phyloP scores from a whole-genome alignment of 1,140 invertebrate genomes.

The Polypedilum vanderplanki region DNA sequence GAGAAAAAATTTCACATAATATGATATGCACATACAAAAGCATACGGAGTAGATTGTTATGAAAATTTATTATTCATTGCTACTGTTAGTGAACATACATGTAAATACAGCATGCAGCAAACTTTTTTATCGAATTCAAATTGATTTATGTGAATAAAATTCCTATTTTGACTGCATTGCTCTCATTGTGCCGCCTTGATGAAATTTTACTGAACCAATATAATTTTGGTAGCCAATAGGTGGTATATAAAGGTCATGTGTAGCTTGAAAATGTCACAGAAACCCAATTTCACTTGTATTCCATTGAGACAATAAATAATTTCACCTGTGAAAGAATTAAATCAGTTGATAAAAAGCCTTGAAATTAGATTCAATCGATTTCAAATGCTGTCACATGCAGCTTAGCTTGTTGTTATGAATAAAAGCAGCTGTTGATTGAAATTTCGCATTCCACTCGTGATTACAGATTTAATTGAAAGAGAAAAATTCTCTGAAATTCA shows the following conservation, averaged over 20 bases:
- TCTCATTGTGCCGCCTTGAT: neutral
- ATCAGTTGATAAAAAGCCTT: neutral
- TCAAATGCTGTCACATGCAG: neutral
- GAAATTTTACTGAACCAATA: neutral
- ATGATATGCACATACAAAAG: neutral
- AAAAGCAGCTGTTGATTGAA: neutral
- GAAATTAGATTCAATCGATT: neutral
- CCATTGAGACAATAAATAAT: too few relatives aligned
- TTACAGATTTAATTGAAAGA: too few relatives aligned
- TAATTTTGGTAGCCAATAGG: too few relatives aligned
- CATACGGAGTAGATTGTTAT: neutral
- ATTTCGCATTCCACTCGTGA: neutral
- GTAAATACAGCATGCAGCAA: neutral
- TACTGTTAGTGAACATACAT: neutral
- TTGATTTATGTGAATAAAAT: constrained; percentile 6
- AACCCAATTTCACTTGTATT: too few relatives aligned
- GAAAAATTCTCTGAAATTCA: too few relatives aligned
- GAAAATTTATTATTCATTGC: constrained; percentile 6
- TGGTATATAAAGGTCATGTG: too few relatives aligned
- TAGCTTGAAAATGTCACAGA: too few relatives aligned
- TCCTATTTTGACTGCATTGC: neutral
- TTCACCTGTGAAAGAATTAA: too few relatives aligned
- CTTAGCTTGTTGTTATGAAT: neutral
- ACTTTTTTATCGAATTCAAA: neutral
- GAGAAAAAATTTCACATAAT: neutral